Percentiles rank a stretch among this genome's conserved stretches.
These are phyloP conservation scores for Dicyrtomina minuta DNA, from an alignment of 2,888 invertebrate genomes.

Conservation along the genomic window DNA sequence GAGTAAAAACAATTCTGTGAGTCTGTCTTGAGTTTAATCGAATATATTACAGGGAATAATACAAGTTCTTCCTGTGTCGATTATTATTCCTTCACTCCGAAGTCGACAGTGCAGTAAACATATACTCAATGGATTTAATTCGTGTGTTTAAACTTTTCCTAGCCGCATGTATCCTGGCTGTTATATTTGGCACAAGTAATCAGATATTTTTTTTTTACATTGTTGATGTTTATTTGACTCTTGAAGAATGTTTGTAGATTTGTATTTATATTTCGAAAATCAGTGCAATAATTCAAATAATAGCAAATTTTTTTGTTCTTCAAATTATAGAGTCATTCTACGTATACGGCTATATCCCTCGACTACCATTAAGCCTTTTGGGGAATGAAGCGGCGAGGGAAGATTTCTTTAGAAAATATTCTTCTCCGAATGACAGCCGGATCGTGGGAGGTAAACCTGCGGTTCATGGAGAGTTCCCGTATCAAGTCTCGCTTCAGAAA, in stretches of 20 bases:
- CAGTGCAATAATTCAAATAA: background rate
- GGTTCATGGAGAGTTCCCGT: conserved; percentile 48
- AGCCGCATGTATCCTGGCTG: conserved; percentile 18
- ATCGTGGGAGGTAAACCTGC: conserved; percentile 49
- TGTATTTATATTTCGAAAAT: background rate
- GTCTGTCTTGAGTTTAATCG: no score
- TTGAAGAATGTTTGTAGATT: no score
- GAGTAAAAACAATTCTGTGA: no score
- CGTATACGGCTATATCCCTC: conserved; percentile 1
- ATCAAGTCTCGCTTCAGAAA: conserved; percentile 50
- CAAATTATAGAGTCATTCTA: conserved; percentile 20
- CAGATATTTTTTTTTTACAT: background rate
- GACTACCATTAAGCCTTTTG: conserved; percentile 8
- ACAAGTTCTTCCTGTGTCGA: no score
- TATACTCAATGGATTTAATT: conserved; percentile 29
- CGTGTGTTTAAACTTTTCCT: conserved; percentile 20
- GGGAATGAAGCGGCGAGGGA: background rate
- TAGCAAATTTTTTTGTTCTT: background rate
- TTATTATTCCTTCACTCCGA: no score
- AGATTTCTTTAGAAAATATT: conserved; percentile 5
- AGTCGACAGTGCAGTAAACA: no score
- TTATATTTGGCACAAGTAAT: conserved; percentile 27
- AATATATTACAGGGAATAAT: no score
- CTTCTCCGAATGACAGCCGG: conserved; percentile 36
- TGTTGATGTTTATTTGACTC: background rate